Conservation (phyloP, 2,888 invertebrate genomes). For the Lepidochitona cinerea region DNA sequence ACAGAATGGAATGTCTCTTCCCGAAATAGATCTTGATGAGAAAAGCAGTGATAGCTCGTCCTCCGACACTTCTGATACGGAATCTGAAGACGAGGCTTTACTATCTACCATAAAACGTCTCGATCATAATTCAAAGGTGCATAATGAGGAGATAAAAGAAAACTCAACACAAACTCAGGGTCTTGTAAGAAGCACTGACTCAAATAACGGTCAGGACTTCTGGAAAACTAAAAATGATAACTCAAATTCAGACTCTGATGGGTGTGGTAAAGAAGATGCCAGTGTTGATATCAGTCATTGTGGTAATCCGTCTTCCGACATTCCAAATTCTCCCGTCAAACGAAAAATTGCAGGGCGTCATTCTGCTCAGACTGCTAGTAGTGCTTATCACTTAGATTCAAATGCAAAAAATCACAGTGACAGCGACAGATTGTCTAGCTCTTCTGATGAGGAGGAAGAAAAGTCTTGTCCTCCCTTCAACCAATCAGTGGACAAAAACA, state of each 20-base stretch:
- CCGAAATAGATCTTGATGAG: not conserved
- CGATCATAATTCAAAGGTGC: not conserved
- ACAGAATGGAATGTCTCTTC: no score
- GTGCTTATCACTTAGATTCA: not conserved
- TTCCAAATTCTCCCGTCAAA: not conserved
- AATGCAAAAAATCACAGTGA: not conserved
- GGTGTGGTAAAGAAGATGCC: no score
- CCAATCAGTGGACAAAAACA: not conserved
- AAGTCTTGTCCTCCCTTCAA: not conserved
- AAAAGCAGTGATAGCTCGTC: slow-evolving; percentile 3
- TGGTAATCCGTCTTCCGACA: no score
- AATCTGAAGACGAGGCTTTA: slow-evolving; percentile 2
- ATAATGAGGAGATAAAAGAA: no score
- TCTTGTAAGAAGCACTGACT: no score
- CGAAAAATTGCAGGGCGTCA: slow-evolving; percentile 5
- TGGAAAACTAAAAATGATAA: no score
- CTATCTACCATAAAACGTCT: not conserved
- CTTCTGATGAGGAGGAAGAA: not conserved
- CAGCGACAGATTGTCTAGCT: not conserved
- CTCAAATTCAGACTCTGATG: no score
- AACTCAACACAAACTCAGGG: no score
- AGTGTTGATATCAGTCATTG: no score
- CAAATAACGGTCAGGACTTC: no score
- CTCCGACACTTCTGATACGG: not conserved
- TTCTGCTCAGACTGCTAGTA: not conserved